phyloP scores from a whole-genome alignment of 1,140 invertebrate genomes.

The Meloidogyne hapla region DNA sequence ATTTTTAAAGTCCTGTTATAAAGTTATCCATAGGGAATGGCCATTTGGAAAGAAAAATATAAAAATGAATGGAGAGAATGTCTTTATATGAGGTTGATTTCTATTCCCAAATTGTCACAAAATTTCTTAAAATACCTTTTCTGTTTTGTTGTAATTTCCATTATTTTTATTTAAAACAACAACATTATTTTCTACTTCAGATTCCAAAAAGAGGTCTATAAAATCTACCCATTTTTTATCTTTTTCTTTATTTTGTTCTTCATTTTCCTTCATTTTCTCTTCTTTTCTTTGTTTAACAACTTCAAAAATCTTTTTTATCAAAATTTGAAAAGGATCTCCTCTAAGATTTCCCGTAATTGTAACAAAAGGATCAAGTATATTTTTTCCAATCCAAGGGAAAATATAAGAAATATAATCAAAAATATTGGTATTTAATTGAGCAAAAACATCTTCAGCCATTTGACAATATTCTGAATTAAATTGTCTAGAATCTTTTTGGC shows the following conservation, averaged over 20 bases:
- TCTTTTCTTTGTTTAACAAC: conserved; percentile 9
- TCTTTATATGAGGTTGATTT: too few species aligned
- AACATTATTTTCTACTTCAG: neutral
- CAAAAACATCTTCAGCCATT: neutral
- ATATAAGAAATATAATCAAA: conserved; percentile 18
- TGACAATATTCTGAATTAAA: conserved; percentile 41
- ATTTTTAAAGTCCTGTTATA: too few species aligned
- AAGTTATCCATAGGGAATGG: too few species aligned
- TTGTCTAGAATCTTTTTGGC: conserved; percentile 44
- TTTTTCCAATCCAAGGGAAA: conserved; percentile 13
- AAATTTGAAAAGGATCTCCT: neutral
- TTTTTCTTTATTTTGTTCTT: neutral
- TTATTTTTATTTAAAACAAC: neutral
- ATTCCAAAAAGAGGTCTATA: conserved; percentile 50
- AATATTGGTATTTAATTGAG: neutral
- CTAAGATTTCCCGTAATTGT: neutral
- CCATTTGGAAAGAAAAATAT: too few species aligned
- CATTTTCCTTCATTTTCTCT: neutral
- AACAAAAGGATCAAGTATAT: neutral
- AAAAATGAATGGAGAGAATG: too few species aligned
- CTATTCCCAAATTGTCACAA: too few species aligned
- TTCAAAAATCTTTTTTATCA: neutral
- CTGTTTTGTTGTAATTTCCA: conserved; percentile 4
- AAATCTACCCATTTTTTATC: conserved; percentile 33
- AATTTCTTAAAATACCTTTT: too few species aligned